Base-by-base conservation (phyloP, 2,888 invertebrate genomes). In the Chaetoderma sp. region DNA sequence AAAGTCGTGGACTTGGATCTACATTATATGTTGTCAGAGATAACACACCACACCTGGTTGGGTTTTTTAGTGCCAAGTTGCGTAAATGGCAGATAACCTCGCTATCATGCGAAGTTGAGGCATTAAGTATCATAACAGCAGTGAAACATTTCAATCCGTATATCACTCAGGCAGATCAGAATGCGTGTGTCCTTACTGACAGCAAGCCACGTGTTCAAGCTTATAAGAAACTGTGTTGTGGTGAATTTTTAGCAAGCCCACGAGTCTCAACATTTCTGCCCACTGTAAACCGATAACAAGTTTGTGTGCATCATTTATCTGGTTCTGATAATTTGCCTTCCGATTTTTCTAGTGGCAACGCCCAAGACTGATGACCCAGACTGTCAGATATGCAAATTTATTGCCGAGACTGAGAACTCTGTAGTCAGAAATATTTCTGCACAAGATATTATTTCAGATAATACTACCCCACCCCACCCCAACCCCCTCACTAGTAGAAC, bases 21-120 rank as follows among this genome's bases (percentile, higher is more conserved):
- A 59, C 58, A 8, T 25, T 59, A 16, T 65, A 66, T 32, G 59
- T 59, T 23, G 23, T 52, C n/a, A 39, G 52, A 5, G 21, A 56
- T 28, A 27, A 33, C 23, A 65, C 49, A 39, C 47, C 18, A 18
- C 27, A n/a, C 16, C 30, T 65, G 13, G 62, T 47, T 16, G 63
- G 62, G 18, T 65, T 58, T 36, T 66, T 39, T 5, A 49, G 36
- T 25, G 57, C 61, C 5, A 65, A 66, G 33, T 58, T 59, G n/a
- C 28, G 45, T 33, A 57, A 68, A 60, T 60, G 62, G 28, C 72
- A 75, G 55, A 63, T 63, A 16, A 64, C 49, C 4, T 73, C 73
- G 73, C 50, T 76, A 23, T 69, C 74, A n/a, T 76, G 75, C 59
- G 76, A 76, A 56, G 56, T 75, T 18, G 75, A 75, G 50, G 74